Conservation (phyloP, 2,113 vertebrate species). For the Epinephelus fuscoguttatus region DNA sequence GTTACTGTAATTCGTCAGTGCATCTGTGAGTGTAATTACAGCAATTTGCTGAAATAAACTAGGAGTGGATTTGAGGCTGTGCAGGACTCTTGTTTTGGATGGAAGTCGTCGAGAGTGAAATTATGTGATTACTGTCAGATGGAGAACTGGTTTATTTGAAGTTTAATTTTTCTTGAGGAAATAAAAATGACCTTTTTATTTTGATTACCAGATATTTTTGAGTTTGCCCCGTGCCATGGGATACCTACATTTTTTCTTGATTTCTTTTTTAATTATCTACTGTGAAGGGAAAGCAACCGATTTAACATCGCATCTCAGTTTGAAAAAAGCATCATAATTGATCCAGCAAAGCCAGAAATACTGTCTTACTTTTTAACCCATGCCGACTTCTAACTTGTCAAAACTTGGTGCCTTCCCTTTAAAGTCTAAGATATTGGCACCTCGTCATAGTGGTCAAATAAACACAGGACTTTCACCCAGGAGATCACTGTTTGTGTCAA, state of each 20-base stretch:
- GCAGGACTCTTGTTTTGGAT: conserved; percentile 7
- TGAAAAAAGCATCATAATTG: too few species aligned
- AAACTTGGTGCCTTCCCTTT: too few species aligned
- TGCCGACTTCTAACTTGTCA: too few species aligned
- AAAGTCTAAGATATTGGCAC: not conserved
- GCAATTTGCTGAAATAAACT: conserved; percentile 30
- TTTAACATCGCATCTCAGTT: not conserved
- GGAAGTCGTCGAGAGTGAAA: not conserved
- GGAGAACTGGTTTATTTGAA: not conserved
- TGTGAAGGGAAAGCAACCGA: not conserved
- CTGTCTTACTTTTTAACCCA: too few species aligned
- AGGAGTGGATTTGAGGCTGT: conserved; percentile 19
- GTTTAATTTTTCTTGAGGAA: not conserved
- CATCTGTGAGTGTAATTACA: conserved; percentile 27
- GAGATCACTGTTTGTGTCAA: too few species aligned
- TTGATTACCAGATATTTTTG: not conserved
- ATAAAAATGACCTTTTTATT: not conserved
- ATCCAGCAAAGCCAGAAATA: not conserved
- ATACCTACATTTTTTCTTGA: too few species aligned
- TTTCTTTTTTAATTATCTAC: not conserved
- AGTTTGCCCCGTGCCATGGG: not conserved
- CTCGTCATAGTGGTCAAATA: not conserved
- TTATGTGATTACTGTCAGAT: conserved; percentile 2
- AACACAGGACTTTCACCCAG: too few species aligned
- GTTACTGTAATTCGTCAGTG: conserved; percentile 16